These are phyloP conservation scores for Thalassophryne amazonica DNA, from an alignment of 2,797 vertebrate genomes.

Conservation along the genomic window DNA sequence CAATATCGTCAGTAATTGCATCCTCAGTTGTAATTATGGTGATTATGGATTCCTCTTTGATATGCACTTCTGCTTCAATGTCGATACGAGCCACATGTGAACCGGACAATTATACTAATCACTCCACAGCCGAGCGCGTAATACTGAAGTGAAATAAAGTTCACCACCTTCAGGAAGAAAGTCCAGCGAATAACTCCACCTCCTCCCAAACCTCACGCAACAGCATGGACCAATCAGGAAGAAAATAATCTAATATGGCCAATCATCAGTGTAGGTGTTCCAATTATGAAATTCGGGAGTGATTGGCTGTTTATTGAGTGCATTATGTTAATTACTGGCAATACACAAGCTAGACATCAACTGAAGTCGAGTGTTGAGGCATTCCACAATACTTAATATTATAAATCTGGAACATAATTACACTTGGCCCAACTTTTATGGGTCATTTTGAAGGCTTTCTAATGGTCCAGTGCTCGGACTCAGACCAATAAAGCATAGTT, in stretches of 20 bases:
- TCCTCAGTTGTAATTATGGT: constrained; percentile 75
- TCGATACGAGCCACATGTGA: constrained; percentile 75
- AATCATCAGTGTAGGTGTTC: constrained; percentile 52
- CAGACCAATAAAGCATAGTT: constrained; percentile 74
- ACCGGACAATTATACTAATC: constrained; percentile 72
- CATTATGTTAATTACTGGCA: constrained; percentile 59
- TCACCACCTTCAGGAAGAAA: constrained; percentile 61
- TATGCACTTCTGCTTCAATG: constrained; percentile 59
- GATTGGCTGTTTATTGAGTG: constrained; percentile 50
- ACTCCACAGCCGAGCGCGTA: constrained; percentile 61
- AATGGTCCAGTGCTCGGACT: constrained; percentile 72
- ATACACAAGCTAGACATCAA: constrained; percentile 48
- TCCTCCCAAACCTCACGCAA: constrained; percentile 24
- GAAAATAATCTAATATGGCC: constrained; percentile 34
- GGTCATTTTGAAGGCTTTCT: constrained; percentile 71
- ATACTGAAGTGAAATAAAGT: constrained; percentile 68
- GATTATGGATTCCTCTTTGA: constrained; percentile 74
- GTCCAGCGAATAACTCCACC: constrained; percentile 33
- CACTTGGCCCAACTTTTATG: constrained; percentile 75
- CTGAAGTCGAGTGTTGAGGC: constrained; percentile 43
- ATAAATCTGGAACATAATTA: constrained; percentile 67
- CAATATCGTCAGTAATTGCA: constrained; percentile 76
- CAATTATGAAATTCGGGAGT: constrained; percentile 33
- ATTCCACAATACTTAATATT: constrained; percentile 63
- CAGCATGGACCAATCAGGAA: constrained; percentile 44